Conservation (phyloP, 2,797 vertebrate genomes). For the Pseudomugil tenellus region DNA sequence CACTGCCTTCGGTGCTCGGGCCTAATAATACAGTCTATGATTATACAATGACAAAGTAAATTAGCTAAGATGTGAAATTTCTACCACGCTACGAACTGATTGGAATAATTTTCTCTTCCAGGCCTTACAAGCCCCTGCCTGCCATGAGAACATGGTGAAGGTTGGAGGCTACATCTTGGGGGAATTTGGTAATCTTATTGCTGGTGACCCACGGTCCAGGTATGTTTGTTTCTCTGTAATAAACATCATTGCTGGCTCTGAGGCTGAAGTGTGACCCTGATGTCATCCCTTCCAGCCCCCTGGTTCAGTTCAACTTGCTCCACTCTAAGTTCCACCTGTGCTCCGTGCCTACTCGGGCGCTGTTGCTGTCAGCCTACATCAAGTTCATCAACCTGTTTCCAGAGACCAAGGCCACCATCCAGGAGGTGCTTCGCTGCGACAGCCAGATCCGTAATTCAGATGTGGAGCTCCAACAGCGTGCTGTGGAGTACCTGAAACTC, state of each 20-base stretch:
- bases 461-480: conserved; percentile 92
- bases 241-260: too few relatives aligned
- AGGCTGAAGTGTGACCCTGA: background rate
- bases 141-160: conserved; percentile 96
- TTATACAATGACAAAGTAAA: too few relatives aligned
- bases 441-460: conserved; percentile 94
- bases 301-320: conserved; percentile 93
- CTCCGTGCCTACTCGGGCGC: conserved; percentile 90
- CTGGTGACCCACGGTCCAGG: conserved; percentile 93
- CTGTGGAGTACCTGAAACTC: conserved; percentile 93
- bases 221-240: conserved; percentile 43
- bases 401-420: conserved; percentile 93
- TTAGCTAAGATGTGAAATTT: too few relatives aligned
- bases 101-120: conserved; percentile 22
- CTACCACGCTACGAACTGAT: too few relatives aligned
- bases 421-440: conserved; percentile 91
- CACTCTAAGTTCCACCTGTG: conserved; percentile 96
- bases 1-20: too few relatives aligned
- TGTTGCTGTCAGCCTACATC: conserved; percentile 93
- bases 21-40: too few relatives aligned
- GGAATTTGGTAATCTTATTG: conserved; percentile 93
- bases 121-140: conserved; percentile 89
- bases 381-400: conserved; percentile 97
- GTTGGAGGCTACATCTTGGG: conserved; percentile 94
- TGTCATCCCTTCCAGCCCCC: conserved; percentile 76